Evolutionary conservation across 2,797 vertebrate genomes (phyloP).

Genomic region (Pelochelys cantorii): DNA sequence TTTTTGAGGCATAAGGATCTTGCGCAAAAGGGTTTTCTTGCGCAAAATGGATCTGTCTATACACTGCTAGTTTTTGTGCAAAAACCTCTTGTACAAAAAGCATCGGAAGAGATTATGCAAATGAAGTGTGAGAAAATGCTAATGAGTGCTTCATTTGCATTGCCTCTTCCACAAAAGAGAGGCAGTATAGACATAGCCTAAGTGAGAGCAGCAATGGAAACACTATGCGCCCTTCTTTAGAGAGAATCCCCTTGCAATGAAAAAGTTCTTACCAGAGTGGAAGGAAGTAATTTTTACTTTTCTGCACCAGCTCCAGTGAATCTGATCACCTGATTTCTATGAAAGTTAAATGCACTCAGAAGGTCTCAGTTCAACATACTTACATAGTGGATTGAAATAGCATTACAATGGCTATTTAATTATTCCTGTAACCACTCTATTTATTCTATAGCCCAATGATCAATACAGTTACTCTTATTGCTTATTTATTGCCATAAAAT

Average conservation of each 20-base stretch:
- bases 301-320: neutral
- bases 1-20: no score
- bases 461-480: neutral
- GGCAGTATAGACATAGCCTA: no score
- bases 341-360: neutral
- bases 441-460: neutral
- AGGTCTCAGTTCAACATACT: neutral
- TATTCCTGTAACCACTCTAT: neutral
- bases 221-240: no score
- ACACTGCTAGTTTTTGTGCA: no score
- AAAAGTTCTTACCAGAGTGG: neutral
- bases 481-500: neutral
- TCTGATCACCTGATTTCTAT: neutral
- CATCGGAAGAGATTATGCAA: no score
- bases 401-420: neutral
- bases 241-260: neutral
- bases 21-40: no score
- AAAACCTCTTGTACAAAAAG: no score
- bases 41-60: no score
- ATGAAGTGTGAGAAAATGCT: no score
- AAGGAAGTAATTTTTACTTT: neutral
- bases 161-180: no score
- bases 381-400: neutral
- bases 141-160: no score
- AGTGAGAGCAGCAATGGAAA: neutral